Evolutionary conservation across 2,888 invertebrate species (phyloP), one percentile per base, ranked within the genome.

Genomic region (Entomobrya multifasciata): DNA sequence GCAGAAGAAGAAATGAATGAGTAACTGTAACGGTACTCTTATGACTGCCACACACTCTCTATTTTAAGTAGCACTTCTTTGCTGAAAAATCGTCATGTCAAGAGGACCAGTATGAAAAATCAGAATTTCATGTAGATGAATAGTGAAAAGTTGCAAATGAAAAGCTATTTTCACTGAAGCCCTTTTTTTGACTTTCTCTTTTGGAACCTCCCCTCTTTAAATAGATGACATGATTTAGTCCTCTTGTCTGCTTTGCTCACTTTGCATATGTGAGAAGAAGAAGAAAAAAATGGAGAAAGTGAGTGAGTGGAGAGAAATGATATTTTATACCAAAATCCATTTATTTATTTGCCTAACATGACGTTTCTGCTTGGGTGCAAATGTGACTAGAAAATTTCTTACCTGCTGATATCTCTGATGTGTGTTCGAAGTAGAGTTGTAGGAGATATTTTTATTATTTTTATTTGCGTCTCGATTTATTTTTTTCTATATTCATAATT

Each of bases 71-170:
- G 57, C 74, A 74, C 74, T 82, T 82, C 30, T 60, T 22, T 60
- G 22, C 25, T 79, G 87, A 89, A 81, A 88, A 89, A 88, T 86
- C 84, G 88, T 88, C 87, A 85, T 88, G 89, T 88, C 88, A 90
- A 79, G 80, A 88, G 70, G 62, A 80, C 67, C 67, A 36, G 81
- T 76, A 84, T 88, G 88, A 88, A 89, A 89, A 88, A 90, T 90
- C 87, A 88, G 88, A 87, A 88, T 90, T 89, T 89, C 89, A 90
- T 90, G 88, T 87, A 89, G 90, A 90, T 89, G 88, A 88, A 89
- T 89, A 89, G 89, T 74, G 74, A 76, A 80, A 88, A 88, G 87
- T 90, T 87, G 86, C 86, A 85, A 88, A 88, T 90, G 88, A 89
- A 89, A 90, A 81, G 87, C 84, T 83, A 77, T 41, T 77, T 78